Evolutionary conservation across 1,140 invertebrate species (phyloP).

Genomic region (Adoxophyes honmai): DNA sequence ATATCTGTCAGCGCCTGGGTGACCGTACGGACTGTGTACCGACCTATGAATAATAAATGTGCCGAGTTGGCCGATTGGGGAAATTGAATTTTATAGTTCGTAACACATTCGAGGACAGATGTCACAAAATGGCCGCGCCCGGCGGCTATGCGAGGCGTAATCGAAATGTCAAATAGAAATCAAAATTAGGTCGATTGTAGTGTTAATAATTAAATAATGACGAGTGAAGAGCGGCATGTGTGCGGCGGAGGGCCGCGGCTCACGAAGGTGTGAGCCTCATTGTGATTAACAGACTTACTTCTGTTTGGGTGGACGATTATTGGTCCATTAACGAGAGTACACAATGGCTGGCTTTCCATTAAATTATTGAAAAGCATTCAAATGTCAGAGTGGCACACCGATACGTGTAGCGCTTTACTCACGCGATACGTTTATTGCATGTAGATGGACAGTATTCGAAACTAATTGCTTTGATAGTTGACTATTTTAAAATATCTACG

Average conservation of each 20-base stretch:
- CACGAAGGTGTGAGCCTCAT: constrained; percentile 57
- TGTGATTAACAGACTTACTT: constrained; percentile 75
- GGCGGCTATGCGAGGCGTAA: constrained; percentile 55
- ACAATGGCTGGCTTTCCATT: constrained; percentile 54
- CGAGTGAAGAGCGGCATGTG: constrained; percentile 35
- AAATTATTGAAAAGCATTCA: constrained; percentile 58
- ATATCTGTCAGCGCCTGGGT: constrained; percentile 72
- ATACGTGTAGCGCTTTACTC: constrained; percentile 1
- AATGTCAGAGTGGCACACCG: constrained; percentile 32
- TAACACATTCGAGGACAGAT: constrained; percentile 74
- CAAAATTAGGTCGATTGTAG: constrained; percentile 75
- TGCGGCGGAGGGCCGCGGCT: constrained; percentile 32
- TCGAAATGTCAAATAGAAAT: constrained; percentile 76
- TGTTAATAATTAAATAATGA: constrained; percentile 76
- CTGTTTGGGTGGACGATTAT: constrained; percentile 73
- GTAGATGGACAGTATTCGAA: constrained; percentile 9
- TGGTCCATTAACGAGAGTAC: constrained; percentile 65
- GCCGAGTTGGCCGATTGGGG: constrained; percentile 71
- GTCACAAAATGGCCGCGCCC: constrained; percentile 69
- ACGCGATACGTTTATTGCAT: constrained; percentile 13
- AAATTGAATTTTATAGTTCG: constrained; percentile 77
- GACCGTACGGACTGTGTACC: constrained; percentile 62
- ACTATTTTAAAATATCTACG: constrained; percentile 7
- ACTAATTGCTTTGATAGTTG: constrained; percentile 11
- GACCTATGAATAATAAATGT: constrained; percentile 76